Evolutionary conservation across 2,888 invertebrate species (phyloP).

Genomic region (Girardia tigrina): DNA sequence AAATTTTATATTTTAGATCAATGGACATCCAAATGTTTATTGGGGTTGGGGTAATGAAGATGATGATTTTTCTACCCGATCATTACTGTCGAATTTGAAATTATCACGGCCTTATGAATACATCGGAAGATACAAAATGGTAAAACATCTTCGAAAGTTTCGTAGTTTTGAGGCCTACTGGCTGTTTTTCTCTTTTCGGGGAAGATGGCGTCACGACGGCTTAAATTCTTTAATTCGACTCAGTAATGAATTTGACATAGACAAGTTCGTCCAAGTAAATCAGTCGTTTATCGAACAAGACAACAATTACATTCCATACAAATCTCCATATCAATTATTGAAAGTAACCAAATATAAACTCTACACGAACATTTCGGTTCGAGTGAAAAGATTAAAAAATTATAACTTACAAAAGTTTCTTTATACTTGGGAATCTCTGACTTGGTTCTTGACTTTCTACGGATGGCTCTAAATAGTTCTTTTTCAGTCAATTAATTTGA

Average conservation of each 20-base stretch:
- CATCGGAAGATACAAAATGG: conserved; percentile 49
- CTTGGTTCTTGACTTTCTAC: background rate
- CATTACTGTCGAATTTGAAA: conserved; percentile 47
- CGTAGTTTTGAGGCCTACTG: conserved; percentile 39
- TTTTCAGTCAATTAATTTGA: no score
- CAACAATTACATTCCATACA: conserved; percentile 6
- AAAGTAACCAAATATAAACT: background rate
- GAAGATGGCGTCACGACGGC: conserved; percentile 30
- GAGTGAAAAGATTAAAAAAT: background rate
- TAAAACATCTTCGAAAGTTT: conserved; percentile 44
- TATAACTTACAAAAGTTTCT: background rate
- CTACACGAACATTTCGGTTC: background rate
- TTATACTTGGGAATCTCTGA: conserved; percentile 37
- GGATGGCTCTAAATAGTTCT: background rate
- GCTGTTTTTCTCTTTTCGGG: background rate
- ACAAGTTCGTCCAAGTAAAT: background rate
- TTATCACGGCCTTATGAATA: conserved; percentile 52
- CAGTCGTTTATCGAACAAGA: background rate
- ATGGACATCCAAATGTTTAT: conserved; percentile 53
- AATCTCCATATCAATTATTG: background rate
- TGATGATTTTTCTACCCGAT: conserved; percentile 46
- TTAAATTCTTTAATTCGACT: conserved; percentile 25
- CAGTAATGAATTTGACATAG: background rate
- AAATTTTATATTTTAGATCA: conserved; percentile 48
- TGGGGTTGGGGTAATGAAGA: conserved; percentile 51